Evolutionary conservation across 2,797 vertebrate genomes (phyloP), one percentile per base, ranked within the genome.

Genomic region (Anguilla anguilla): DNA sequence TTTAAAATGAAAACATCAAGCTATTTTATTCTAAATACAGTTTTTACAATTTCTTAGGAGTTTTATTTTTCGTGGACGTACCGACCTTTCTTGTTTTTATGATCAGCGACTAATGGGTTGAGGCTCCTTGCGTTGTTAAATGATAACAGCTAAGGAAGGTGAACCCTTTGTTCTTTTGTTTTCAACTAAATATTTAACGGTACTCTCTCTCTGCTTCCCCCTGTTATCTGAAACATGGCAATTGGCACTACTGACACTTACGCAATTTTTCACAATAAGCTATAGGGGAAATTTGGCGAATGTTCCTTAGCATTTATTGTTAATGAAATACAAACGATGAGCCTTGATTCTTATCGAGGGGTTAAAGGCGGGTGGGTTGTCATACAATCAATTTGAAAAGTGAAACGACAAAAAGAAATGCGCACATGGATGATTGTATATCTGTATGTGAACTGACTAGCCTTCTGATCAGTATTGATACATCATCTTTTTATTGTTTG

Each of bases 391-490:
- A 55, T 25, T 7, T 74, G 83, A 85, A 69, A 87, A 86, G 83
- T 88, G 89, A 89, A 89, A 83, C 88, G 87, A 85, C 84, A 88
- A 51, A 88, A 79, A 57, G 46, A 89, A 74, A 92, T 91, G 87
- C 51, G 81, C 91, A 91, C 89, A 90, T 84, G 22, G 88, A 86
- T 88, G 89, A 91, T 86, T 90, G 74, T 87, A 88, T 89, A 85
- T 88, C 89, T 90, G 83, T 88, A 88, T 87, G 87, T 89, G 67
- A 93, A 90, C 89, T 67, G 15, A 90, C 91, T 69, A 13, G 91
- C 91, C 90, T 91, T 91, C 84, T 89, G 88, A 91, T 93, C 92
- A 93, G 91, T 93, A 90, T 94, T 93, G 89, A 88, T 46, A 15
- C 15, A 39, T 79, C 15, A 17, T 61, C 17, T 85, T 35, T 85